Base-by-base conservation (phyloP, 2,113 vertebrate species). In the Plotosus lineatus region DNA sequence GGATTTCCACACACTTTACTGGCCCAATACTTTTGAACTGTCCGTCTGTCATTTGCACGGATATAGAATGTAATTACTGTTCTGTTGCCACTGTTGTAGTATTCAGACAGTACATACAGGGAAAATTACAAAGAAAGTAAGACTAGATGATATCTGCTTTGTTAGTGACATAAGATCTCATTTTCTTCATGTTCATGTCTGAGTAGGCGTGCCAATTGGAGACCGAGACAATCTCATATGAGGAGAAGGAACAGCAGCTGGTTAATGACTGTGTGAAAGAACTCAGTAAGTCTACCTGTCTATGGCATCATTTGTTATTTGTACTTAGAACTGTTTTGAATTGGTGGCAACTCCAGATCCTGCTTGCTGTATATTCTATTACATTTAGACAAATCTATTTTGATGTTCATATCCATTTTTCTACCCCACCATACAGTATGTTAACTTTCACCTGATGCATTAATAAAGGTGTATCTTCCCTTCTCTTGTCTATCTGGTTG, bases 231-330 rank as follows among this genome's bases (percentile, higher is more conserved):
- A 97, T 97, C 87, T 97, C 93, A 4, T 99, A 97, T 0, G 98
- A 99, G 87, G 98, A 98, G 83, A 99, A 98, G 80, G 98, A 99
- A 68, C 97, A 99, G 85, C 98, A 99, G 63, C 93, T 99, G 89
- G 97, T 99, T 78, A 98, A 96, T 40, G 97, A 99, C 90, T 99
- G 97, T 48, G 98, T 99, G 55, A 99, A 98, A 92, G 98, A 99
- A 86, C 94, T 99, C 86, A 94, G 98, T 99, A 93, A 88, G 98
- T 85, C 26, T 3, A 38, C n/a, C 4, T 42, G 28, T 21, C 65
- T 65, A 26, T 51, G 15, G 10, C 28, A 33, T 51, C 61, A 79
- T 28, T n/a, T 73, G 2, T 48, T 12, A 33, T 50, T 44, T 65
- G 17, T 65, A 66, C 66, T 46, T 4, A 14, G 42, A 69, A 46